These are phyloP conservation scores for Odontamblyopus rebecca DNA, from an alignment of 2,797 vertebrate genomes.

Conservation along the genomic window DNA sequence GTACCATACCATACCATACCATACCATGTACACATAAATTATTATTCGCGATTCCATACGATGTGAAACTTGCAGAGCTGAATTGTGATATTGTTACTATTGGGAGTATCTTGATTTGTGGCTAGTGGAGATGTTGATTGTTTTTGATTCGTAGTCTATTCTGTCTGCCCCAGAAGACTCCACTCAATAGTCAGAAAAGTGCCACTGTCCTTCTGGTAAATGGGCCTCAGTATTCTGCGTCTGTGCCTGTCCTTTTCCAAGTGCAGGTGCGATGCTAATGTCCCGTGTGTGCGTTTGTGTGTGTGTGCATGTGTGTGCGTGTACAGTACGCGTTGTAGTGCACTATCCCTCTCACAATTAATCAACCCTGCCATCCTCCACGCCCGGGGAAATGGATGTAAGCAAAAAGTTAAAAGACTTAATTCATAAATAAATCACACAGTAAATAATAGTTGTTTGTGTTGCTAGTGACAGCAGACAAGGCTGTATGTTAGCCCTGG, in stretches of 20 bases:
- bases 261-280: slow-evolving; percentile 38
- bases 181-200: slow-evolving; percentile 31
- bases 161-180: slow-evolving; percentile 10
- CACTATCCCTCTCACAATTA: slow-evolving; percentile 59
- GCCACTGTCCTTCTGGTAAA: slow-evolving; percentile 30
- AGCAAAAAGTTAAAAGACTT: slow-evolving; percentile 76
- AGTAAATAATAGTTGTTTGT: slow-evolving; percentile 70
- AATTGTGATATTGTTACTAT: slow-evolving; percentile 8
- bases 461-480: slow-evolving; percentile 52
- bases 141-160: slow-evolving; percentile 39
- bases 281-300: slow-evolving; percentile 8
- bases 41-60: background rate
- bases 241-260: slow-evolving; percentile 20
- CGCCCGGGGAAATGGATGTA: slow-evolving; percentile 70
- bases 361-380: slow-evolving; percentile 59
- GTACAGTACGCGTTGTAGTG: slow-evolving; percentile 17
- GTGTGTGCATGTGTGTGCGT: slow-evolving; percentile 12
- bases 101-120: background rate
- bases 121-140: background rate
- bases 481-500: slow-evolving; percentile 38
- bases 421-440: slow-evolving; percentile 78
- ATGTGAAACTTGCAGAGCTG: background rate
- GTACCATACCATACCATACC: background rate
- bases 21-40: background rate
- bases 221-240: slow-evolving; percentile 11